Evolutionary conservation across 1,140 invertebrate species (phyloP), one percentile per base, ranked within the genome.

Genomic region (Nymphalis io): DNA sequence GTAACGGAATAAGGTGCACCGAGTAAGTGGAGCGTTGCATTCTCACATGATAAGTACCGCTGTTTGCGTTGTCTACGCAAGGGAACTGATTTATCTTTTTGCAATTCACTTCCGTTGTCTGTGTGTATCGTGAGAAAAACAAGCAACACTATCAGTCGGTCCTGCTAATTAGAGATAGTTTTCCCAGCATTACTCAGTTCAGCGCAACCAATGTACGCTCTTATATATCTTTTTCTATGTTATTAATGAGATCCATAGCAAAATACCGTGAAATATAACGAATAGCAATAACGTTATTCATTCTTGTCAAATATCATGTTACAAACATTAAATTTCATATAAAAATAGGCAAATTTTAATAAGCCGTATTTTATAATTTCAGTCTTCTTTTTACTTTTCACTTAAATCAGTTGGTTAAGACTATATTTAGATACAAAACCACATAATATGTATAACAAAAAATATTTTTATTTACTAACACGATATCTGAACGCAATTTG

Each of bases 1-100:
- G 51, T 75, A 75, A 75, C 74, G 74, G 70, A 68, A 57, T 67
- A 42, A 59, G 60, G 63, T 63, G 40, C 70, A 60, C 16, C 58
- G 15, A 68, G 67, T 82, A 88, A 87, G 70, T 86, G 68, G 88
- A 90, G 82, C 87, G 77, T 83, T 83, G 80, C 82, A 82, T 90
- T 89, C 85, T 82, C 84, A 90, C 80, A 82, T 79, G 74, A 75
- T 76, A 84, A 79, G 81, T 82, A 77, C 77, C 78, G 82, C 81
- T 81, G 74, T 70, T 76, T 75, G 76, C 74, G 71, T 83, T 88
- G 78, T 84, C 79, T 86, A 83, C 76, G 77, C 78, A 68, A 82
- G 75, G 59, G 68, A 82, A 83, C 72, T 67, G 75, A 85, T 78
- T 81, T 85, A 79, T 81, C 77, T 86, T 80, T 75, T 74, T 79